Conservation (phyloP, 2,113 vertebrate genomes). For the Numida meleagris region DNA sequence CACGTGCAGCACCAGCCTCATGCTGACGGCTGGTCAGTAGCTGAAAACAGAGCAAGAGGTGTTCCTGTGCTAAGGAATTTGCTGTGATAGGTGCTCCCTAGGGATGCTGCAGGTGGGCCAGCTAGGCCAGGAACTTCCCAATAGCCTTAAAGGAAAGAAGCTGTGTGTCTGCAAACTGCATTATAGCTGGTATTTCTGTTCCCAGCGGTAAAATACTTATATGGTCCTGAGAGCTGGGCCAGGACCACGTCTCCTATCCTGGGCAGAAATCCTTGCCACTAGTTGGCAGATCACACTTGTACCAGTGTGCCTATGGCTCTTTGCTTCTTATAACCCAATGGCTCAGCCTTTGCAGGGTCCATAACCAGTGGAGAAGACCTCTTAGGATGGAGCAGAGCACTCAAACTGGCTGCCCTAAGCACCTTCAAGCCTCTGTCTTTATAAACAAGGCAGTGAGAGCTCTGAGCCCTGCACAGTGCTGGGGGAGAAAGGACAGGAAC, state of each 20-base stretch:
- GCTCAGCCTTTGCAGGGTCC: not conserved
- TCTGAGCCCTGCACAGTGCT: not conserved
- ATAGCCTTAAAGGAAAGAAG: not conserved
- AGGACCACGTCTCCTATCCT: not conserved
- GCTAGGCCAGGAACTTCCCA: not conserved
- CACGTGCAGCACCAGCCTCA: not conserved
- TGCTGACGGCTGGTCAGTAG: fast-evolving
- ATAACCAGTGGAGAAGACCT: not conserved
- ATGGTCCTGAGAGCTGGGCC: not conserved
- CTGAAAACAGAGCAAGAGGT: not conserved
- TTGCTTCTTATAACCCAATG: not conserved
- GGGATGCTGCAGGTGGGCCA: not conserved
- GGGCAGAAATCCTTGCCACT: not conserved
- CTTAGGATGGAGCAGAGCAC: not conserved
- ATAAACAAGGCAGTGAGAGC: not conserved
- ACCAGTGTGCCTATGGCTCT: not conserved
- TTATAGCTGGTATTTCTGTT: not conserved
- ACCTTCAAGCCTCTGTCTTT: fast-evolving
- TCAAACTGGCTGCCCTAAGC: not conserved
- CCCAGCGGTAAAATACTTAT: not conserved
- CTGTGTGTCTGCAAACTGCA: not conserved
- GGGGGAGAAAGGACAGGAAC: not conserved
- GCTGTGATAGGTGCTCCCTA: not conserved
- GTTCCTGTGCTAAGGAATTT: not conserved
- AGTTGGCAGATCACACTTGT: not conserved